These are phyloP conservation scores for Temnothorax unifasciatus DNA, from an alignment of 2,888 invertebrate genomes.

Conservation along the genomic window DNA sequence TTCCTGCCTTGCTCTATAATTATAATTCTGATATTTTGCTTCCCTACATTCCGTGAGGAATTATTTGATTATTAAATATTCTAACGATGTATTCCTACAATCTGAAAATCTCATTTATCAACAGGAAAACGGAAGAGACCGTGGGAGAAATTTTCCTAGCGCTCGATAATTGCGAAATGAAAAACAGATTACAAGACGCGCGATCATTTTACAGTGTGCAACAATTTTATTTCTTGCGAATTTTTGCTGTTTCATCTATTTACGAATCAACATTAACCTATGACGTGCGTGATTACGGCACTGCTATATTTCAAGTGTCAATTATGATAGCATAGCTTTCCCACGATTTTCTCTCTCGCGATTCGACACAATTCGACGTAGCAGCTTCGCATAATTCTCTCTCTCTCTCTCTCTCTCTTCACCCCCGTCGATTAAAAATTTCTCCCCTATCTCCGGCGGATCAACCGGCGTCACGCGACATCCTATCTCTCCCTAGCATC, in stretches of 20 bases:
- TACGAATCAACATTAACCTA: neutral
- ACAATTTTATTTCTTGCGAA: neutral
- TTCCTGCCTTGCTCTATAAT: conserved; percentile 12
- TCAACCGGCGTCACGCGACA: conserved; percentile 64
- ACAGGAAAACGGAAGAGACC: neutral
- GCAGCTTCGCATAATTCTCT: conserved; percentile 27
- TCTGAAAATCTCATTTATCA: conserved; percentile 26
- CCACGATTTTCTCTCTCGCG: neutral
- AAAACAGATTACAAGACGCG: neutral
- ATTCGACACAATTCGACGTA: conserved; percentile 8
- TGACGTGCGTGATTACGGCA: neutral
- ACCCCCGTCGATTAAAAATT: conserved; percentile 42
- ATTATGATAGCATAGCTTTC: conserved; percentile 7
- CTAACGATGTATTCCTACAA: conserved; percentile 4
- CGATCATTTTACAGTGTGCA: neutral
- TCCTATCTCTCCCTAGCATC: conserved; percentile 61
- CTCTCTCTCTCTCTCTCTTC: conserved; percentile 1
- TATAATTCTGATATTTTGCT: conserved; percentile 16
- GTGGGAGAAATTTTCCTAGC: conserved; percentile 4
- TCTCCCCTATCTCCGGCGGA: conserved; percentile 43
- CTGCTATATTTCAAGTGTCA: neutral
- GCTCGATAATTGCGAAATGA: conserved; percentile 3
- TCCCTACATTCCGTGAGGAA: neutral
- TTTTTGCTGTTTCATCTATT: neutral
- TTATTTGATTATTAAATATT: conserved; percentile 27